Percentiles rank a stretch among this genome's conserved stretches.
phyloP scores from a whole-genome alignment of 2,888 invertebrate genomes.

The Cephus rjabovi region DNA sequence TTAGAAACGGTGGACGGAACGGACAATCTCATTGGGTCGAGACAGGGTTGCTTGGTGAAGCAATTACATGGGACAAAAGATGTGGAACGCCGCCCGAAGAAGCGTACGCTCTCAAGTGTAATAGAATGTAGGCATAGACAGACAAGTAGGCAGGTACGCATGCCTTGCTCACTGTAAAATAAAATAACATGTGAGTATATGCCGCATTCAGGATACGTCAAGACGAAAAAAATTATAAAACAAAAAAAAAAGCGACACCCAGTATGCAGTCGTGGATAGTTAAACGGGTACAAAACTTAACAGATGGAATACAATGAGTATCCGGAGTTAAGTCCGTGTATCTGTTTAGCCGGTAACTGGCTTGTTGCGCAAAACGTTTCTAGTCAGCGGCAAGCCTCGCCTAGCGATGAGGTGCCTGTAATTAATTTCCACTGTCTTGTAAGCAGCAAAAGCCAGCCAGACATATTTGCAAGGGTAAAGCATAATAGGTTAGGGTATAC shows the following conservation, averaged over 20 bases:
- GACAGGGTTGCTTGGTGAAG: conserved; percentile 5
- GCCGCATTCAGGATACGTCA: background rate
- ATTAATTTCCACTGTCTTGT: conserved; percentile 7
- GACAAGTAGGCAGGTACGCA: background rate
- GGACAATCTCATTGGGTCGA: background rate
- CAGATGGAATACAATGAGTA: conserved; percentile 9
- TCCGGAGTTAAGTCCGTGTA: conserved; percentile 4
- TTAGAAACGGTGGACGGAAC: background rate
- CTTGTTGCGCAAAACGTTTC: conserved; percentile 4
- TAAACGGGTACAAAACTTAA: conserved; percentile 4
- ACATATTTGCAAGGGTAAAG: background rate
- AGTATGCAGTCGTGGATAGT: conserved; percentile 4
- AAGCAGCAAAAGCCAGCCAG: background rate
- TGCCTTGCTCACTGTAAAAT: conserved; percentile 16
- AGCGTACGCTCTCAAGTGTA: conserved; percentile 9
- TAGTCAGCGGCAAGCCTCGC: conserved; percentile 8
- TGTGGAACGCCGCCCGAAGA: conserved; percentile 21
- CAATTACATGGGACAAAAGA: conserved; percentile 25
- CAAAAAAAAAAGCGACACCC: background rate
- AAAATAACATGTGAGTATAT: conserved; percentile 29
- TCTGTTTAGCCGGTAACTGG: conserved; percentile 2
- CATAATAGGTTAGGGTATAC: background rate
- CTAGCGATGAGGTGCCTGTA: conserved; percentile 8
- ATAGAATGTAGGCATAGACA: background rate
- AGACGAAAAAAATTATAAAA: no score